These are phyloP conservation scores for Chrosomus eos DNA, from an alignment of 2,797 vertebrate genomes.

Conservation along the genomic window DNA sequence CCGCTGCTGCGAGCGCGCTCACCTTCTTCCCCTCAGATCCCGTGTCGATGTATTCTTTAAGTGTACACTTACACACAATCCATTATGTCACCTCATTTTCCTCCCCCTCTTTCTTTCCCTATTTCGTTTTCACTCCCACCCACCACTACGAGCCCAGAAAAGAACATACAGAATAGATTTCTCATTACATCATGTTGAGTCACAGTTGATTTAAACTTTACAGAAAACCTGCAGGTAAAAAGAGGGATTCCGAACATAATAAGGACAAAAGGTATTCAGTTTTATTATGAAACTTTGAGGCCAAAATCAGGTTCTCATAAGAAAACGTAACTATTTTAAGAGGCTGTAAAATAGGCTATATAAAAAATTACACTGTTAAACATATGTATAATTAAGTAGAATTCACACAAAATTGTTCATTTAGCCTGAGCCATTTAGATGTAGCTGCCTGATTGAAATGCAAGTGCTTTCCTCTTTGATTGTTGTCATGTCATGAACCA, in stretches of 20 bases:
- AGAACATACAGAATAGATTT: slow-evolving; percentile 31
- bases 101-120: slow-evolving; percentile 1
- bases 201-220: background rate
- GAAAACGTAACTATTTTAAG: background rate
- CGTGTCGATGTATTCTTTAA: slow-evolving; percentile 11
- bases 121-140: slow-evolving; percentile 26
- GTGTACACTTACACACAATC: slow-evolving; percentile 15
- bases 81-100: slow-evolving; percentile 32
- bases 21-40: slow-evolving; percentile 31
- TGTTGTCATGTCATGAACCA: too few species aligned
- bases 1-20: background rate
- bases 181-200: slow-evolving; percentile 33
- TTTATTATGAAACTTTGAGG: background rate
- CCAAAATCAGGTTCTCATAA: background rate
- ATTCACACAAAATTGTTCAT: too few species aligned
- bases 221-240: background rate
- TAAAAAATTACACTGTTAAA: too few species aligned
- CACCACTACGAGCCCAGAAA: slow-evolving; percentile 39
- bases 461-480: too few species aligned
- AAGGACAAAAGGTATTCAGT: background rate
- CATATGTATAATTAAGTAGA: too few species aligned
- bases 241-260: background rate
- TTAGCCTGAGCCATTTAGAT: too few species aligned
- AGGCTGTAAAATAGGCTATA: too few species aligned
- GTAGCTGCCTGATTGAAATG: too few species aligned